phyloP scores from a whole-genome alignment of 2,797 vertebrate species.

The Enteromius mattozi region DNA sequence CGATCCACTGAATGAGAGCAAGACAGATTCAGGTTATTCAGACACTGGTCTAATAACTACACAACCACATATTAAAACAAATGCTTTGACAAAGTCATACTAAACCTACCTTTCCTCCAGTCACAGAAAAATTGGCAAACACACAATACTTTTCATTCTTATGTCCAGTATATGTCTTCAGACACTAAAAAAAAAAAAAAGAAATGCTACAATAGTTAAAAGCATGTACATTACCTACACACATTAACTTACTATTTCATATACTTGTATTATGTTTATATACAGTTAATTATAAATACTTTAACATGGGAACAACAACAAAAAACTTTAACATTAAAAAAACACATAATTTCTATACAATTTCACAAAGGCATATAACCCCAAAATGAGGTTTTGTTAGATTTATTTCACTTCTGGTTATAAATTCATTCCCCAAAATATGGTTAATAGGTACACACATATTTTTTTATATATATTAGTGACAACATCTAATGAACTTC shows the following conservation, averaged over 20 bases:
- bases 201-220: background rate
- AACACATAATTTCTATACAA: background rate
- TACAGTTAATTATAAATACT: background rate
- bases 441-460: background rate
- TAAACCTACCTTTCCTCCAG: slow-evolving; percentile 89
- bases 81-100: background rate
- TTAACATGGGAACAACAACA: no score
- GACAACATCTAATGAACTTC: background rate
- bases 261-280: background rate
- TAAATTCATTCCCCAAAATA: background rate
- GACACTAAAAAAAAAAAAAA: slow-evolving; percentile 80
- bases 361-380: background rate
- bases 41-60: background rate
- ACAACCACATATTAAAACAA: background rate
- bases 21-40: slow-evolving; percentile 13
- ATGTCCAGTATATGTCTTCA: slow-evolving; percentile 97
- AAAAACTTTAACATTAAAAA: background rate
- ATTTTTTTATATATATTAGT: background rate
- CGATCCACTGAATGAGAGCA: slow-evolving; percentile 86
- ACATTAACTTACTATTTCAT: background rate
- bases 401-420: background rate
- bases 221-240: background rate
- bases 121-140: slow-evolving; percentile 97
- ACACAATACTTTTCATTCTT: slow-evolving; percentile 99
- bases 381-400: background rate